Evolutionary conservation across 2,113 vertebrate species (phyloP).

Genomic region (human): DNA sequence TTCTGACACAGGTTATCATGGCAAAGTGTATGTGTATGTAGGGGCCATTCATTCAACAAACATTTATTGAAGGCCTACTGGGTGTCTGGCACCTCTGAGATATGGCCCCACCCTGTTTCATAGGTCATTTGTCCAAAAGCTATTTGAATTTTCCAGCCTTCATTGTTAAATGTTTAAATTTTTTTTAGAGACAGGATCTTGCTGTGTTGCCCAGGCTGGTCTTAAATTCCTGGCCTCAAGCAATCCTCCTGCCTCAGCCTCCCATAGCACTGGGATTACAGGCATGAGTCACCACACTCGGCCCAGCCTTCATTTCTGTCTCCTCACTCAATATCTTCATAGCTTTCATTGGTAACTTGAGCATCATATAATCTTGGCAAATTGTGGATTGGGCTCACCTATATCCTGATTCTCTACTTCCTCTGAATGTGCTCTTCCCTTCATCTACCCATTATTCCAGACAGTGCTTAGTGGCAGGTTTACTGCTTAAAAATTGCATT

Average conservation of each 20-base stretch:
- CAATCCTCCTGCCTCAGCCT: too few relatives aligned
- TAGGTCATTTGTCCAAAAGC: slow-evolving; percentile 41
- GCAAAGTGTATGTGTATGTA: neutral
- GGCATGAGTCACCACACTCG: too few relatives aligned
- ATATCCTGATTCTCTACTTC: neutral
- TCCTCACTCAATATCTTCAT: neutral
- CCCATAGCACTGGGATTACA: too few relatives aligned
- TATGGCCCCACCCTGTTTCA: neutral
- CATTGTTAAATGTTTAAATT: neutral
- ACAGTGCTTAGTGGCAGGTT: neutral
- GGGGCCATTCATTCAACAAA: slow-evolving; percentile 42
- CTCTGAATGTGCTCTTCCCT: neutral
- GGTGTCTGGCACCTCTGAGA: slow-evolving; percentile 42
- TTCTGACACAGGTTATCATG: slow-evolving; percentile 46
- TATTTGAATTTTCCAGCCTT: slow-evolving; percentile 32
- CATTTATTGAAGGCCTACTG: slow-evolving; percentile 46
- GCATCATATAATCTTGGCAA: neutral
- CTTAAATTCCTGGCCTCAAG: too few relatives aligned
- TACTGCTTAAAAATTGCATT: slow-evolving; percentile 29
- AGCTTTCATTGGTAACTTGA: neutral
- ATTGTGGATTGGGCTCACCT: neutral
- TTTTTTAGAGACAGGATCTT: too few relatives aligned
- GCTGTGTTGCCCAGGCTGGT: too few relatives aligned
- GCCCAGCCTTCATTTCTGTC: neutral
- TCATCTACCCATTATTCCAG: neutral